Percentiles rank a stretch among this genome's conserved stretches.
phyloP scores from a whole-genome alignment of 1,140 invertebrate species.

The Sarcophaga peregrina region DNA sequence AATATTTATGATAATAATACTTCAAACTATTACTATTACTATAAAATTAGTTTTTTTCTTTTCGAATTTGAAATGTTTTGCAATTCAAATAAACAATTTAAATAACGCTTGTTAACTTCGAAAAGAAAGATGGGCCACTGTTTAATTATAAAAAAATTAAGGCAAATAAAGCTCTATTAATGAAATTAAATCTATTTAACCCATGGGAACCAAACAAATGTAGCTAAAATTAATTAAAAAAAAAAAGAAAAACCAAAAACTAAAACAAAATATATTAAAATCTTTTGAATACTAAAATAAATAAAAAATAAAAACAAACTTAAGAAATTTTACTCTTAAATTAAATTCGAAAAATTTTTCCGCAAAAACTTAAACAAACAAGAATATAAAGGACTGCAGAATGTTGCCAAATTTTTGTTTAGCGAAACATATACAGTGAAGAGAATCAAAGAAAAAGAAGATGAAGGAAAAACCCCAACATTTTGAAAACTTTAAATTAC shows the following conservation, averaged over 20 bases:
- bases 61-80: too few species aligned
- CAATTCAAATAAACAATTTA: too few species aligned
- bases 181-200: not conserved
- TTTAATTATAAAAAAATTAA: not conserved
- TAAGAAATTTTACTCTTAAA: not conserved
- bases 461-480: not conserved
- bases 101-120: too few species aligned
- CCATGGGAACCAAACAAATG: constrained; percentile 32
- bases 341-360: not conserved
- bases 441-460: not conserved
- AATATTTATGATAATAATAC: too few species aligned
- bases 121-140: too few species aligned
- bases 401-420: constrained; percentile 41
- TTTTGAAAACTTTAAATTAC: constrained; percentile 3
- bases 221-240: constrained; percentile 14
- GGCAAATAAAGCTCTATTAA: not conserved
- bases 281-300: not conserved
- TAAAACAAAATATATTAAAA: constrained; percentile 1
- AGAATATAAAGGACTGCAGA: constrained; percentile 31
- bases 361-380: not conserved
- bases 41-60: not conserved
- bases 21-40: too few species aligned
- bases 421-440: not conserved
- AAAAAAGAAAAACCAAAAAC: too few species aligned
- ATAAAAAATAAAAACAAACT: not conserved